Conservation (phyloP, 1,140 invertebrate species). For the Lineus longissimus region DNA sequence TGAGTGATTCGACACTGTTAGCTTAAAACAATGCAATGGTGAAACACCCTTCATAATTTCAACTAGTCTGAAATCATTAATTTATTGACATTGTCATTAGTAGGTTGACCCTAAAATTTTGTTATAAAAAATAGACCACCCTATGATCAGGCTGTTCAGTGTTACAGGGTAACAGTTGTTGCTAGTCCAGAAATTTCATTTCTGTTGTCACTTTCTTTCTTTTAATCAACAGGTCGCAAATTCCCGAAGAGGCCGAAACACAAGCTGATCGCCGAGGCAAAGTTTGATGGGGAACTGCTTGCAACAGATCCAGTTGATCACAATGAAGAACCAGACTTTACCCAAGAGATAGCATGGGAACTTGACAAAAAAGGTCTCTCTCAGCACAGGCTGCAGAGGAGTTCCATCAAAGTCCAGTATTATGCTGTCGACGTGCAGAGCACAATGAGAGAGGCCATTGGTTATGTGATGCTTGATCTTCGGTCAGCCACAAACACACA, state of each 20-base stretch:
- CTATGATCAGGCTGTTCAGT: too few species aligned
- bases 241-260: slow-evolving; percentile 51
- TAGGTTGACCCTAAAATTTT: too few species aligned
- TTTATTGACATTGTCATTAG: too few species aligned
- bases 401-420: slow-evolving; percentile 56
- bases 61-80: too few species aligned
- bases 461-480: slow-evolving; percentile 57
- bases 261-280: slow-evolving; percentile 52
- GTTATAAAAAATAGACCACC: too few species aligned
- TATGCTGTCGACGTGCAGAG: slow-evolving; percentile 48
- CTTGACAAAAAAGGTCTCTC: slow-evolving; percentile 55
- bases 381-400: slow-evolving; percentile 54
- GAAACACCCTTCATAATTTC: too few species aligned
- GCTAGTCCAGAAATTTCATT: too few species aligned
- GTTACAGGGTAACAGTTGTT: too few species aligned
- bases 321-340: slow-evolving; percentile 50
- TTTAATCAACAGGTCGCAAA: slow-evolving; percentile 53
- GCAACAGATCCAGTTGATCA: slow-evolving; percentile 55
- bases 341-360: slow-evolving; percentile 58
- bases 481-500: slow-evolving; percentile 49
- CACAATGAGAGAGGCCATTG: slow-evolving; percentile 51
- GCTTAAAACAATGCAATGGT: too few species aligned
- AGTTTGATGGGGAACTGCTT: slow-evolving; percentile 57
- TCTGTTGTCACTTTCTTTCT: too few species aligned
- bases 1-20: too few species aligned